A percentile compares a stretch with the other conserved stretches of the same genome.
Evolutionary conservation across 2,888 invertebrate genomes (phyloP).

Genomic region (Ernsta delagoae): DNA sequence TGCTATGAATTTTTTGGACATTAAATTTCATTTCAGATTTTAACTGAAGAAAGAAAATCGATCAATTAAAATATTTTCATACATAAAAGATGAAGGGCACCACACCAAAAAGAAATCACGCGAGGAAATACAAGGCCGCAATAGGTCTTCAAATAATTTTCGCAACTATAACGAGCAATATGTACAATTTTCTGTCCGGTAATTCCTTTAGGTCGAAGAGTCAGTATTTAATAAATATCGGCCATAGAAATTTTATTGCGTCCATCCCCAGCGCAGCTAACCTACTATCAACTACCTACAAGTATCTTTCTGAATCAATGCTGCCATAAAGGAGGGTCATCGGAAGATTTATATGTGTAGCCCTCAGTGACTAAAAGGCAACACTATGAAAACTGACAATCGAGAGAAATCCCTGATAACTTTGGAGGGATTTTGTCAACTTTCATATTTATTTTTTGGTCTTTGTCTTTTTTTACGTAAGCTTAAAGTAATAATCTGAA

Average conservation of each 20-base stretch:
- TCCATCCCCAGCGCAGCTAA: constrained; percentile 68
- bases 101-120: too few species aligned
- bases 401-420: constrained; percentile 46
- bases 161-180: too few species aligned
- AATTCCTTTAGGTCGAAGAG: constrained; percentile 44
- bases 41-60: too few species aligned
- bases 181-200: neutral
- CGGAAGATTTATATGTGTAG: constrained; percentile 66
- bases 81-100: too few species aligned
- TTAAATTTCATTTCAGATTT: too few species aligned
- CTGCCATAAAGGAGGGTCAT: constrained; percentile 68
- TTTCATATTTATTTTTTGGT: constrained; percentile 44
- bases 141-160: too few species aligned
- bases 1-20: too few species aligned
- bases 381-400: constrained; percentile 63
- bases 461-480: constrained; percentile 39
- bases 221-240: constrained; percentile 60
- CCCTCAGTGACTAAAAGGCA: constrained; percentile 64
- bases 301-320: constrained; percentile 53
- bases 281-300: constrained; percentile 55
- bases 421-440: too few species aligned
- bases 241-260: constrained; percentile 65
- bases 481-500: neutral
- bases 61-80: too few species aligned
- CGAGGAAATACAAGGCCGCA: too few species aligned